Evolutionary conservation across 2,113 vertebrate species (phyloP).

Genomic region (Callionymus lyra): DNA sequence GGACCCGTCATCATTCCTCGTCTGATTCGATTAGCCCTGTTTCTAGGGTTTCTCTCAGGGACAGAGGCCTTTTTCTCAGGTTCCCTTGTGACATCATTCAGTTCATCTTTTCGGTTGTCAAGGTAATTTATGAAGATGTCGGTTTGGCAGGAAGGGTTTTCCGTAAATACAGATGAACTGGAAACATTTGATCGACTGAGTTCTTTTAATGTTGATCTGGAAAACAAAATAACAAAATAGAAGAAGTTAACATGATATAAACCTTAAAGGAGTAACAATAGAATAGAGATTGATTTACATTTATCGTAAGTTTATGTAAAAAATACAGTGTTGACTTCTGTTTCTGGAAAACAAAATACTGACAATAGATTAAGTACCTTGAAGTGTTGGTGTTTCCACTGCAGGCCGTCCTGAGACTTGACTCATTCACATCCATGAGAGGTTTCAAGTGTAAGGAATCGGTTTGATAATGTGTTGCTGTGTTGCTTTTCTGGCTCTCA

Average conservation of each 20-base stretch:
- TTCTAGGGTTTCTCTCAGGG: slow-evolving; percentile 51
- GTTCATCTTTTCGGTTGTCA: slow-evolving; percentile 53
- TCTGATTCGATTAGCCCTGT: slow-evolving; percentile 63
- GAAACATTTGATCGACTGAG: too few relatives aligned
- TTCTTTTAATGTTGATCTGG: too few relatives aligned
- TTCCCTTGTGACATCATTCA: slow-evolving; percentile 20
- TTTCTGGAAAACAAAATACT: slow-evolving; percentile 1
- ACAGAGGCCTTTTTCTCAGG: slow-evolving; percentile 42
- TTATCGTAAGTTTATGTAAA: too few relatives aligned
- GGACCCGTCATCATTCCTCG: slow-evolving; percentile 79
- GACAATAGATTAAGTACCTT: slow-evolving; percentile 23
- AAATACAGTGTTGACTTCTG: too few relatives aligned
- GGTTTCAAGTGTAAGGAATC: slow-evolving; percentile 4
- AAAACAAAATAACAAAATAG: too few relatives aligned
- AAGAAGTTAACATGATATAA: too few relatives aligned
- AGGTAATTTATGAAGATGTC: too few relatives aligned
- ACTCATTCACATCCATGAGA: slow-evolving; percentile 2
- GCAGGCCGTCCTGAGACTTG: not conserved
- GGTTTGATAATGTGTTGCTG: slow-evolving; percentile 5
- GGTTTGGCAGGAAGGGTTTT: too few relatives aligned
- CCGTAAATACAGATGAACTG: too few relatives aligned
- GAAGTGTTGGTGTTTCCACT: slow-evolving; percentile 4
- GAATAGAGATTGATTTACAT: too few relatives aligned
- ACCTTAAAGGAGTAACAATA: too few relatives aligned
- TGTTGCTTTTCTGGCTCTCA: slow-evolving; percentile 46